phyloP scores from a whole-genome alignment of 2,113 vertebrate genomes.

The Corythaeola cristata region DNA sequence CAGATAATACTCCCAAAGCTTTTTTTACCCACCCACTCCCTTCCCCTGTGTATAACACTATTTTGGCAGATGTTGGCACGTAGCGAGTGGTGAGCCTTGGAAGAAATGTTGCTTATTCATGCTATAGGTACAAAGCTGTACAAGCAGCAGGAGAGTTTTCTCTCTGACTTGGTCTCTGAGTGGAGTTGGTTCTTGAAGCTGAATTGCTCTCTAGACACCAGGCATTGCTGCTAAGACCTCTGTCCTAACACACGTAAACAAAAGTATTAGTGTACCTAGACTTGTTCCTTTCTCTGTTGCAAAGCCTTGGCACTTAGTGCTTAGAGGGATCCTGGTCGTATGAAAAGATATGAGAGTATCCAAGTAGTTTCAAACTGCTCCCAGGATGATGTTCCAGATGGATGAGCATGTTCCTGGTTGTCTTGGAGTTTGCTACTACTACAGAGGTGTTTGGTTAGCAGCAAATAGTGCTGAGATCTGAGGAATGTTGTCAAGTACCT shows the following conservation, averaged over 20 bases:
- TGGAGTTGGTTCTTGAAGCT: neutral
- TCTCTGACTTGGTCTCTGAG: neutral
- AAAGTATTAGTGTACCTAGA: neutral
- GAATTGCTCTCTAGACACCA: neutral
- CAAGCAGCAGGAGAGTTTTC: neutral
- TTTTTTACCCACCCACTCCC: neutral
- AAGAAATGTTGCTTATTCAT: neutral
- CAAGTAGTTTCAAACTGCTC: neutral
- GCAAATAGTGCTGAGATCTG: neutral
- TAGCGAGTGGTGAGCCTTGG: neutral
- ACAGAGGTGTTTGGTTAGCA: neutral
- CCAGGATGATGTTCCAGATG: neutral
- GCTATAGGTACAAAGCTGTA: neutral
- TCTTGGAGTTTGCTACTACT: neutral
- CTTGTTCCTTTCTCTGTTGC: neutral
- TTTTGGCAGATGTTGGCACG: neutral
- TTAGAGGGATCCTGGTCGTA: neutral
- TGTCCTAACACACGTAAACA: neutral
- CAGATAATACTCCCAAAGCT: neutral
- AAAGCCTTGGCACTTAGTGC: neutral
- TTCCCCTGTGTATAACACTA: neutral
- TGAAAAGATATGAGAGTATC: neutral
- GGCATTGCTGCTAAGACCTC: neutral
- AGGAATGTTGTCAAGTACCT: neutral
- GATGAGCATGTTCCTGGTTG: neutral